Evolutionary conservation across 1,140 invertebrate genomes (phyloP).

Genomic region (Nixonia krombeini): DNA sequence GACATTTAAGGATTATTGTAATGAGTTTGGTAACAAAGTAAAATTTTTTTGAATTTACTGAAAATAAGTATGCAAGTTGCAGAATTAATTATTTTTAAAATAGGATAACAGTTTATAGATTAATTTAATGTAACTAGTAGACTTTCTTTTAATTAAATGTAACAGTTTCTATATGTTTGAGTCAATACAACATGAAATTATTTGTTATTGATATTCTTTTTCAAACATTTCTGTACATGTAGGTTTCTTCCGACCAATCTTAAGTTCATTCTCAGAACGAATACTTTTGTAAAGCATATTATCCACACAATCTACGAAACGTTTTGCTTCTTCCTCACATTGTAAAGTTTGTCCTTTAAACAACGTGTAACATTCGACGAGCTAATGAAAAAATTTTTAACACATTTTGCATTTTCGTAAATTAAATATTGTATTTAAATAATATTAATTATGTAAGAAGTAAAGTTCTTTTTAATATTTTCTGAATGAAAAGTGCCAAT

Average conservation of each 20-base stretch:
- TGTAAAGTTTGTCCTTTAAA: not conserved
- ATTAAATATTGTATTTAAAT: not conserved
- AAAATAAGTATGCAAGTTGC: no score
- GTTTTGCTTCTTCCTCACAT: not conserved
- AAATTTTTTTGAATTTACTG: no score
- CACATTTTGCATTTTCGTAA: not conserved
- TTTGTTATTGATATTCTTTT: not conserved
- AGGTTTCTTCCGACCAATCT: not conserved
- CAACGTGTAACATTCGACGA: slow-evolving; percentile 1
- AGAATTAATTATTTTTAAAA: no score
- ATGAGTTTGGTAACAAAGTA: no score
- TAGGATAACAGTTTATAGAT: no score
- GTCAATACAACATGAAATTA: no score
- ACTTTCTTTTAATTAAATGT: no score
- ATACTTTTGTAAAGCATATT: not conserved
- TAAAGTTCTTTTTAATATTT: not conserved
- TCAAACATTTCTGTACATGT: not conserved
- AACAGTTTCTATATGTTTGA: no score
- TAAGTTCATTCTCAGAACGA: not conserved
- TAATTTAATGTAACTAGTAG: no score
- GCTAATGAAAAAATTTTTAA: not conserved
- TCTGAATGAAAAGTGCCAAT: not conserved
- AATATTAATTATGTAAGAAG: no score
- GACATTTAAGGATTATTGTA: no score
- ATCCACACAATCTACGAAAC: slow-evolving; percentile 2